Conservation (phyloP, 2,888 invertebrate genomes). For the Drosophila bunnanda region DNA sequence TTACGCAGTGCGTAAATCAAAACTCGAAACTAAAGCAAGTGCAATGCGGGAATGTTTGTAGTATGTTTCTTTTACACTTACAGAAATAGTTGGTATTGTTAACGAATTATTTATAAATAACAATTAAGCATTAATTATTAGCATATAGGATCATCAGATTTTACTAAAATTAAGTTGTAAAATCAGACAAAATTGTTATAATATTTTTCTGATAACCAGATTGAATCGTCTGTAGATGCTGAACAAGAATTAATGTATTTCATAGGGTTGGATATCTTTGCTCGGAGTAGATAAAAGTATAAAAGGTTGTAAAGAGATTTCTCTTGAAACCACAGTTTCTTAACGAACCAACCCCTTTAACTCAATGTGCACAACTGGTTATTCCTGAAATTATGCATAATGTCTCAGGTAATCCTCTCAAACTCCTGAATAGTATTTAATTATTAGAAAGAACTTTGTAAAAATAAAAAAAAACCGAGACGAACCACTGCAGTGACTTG, state of each 20-base stretch:
- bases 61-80: slow-evolving; percentile 8
- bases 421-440: not conserved
- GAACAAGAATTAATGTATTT: too few relatives aligned
- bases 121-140: too few relatives aligned
- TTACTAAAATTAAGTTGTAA: too few relatives aligned
- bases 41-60: slow-evolving; percentile 22
- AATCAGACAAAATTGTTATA: too few relatives aligned
- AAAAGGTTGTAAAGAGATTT: not conserved
- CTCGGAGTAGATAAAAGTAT: too few relatives aligned
- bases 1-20: slow-evolving; percentile 62
- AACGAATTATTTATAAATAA: too few relatives aligned
- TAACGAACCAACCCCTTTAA: not conserved
- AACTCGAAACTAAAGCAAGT: slow-evolving; percentile 53
- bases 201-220: too few relatives aligned
- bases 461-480: not conserved
- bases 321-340: not conserved
- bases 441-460: not conserved
- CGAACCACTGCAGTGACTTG: not conserved
- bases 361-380: not conserved
- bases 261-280: too few relatives aligned
- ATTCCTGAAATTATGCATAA: slow-evolving; percentile 1
- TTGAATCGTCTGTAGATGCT: too few relatives aligned
- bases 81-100: not conserved
- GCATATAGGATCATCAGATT: too few relatives aligned
- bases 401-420: not conserved